Evolutionary conservation across 2,888 invertebrate genomes (phyloP), one percentile per base, ranked within the genome.

Genomic region (Drosophila nr. perissopoda): DNA sequence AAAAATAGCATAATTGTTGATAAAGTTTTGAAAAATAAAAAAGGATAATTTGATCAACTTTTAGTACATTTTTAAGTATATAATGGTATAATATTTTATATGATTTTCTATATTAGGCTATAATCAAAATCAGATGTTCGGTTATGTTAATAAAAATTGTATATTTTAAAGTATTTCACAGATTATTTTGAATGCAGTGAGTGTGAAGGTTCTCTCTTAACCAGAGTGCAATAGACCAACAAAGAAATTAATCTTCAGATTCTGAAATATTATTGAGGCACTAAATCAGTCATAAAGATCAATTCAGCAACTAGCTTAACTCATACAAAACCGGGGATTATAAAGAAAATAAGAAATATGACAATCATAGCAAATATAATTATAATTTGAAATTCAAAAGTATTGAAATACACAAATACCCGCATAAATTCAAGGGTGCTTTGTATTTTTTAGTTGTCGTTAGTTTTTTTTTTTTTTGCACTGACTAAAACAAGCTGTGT

Each of bases 11-110:
- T 13, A 34, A 1, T 8, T 38, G 36, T 18, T 18, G n/a, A n/a
- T 5, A n/a, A 11, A 25, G 2, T 16, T 7, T 25, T 4, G 1
- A 16, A 25, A 46, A 46, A 46, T 46, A 7, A 8, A 21, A 7
- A 46, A 21, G 3, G 21, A 21, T 11, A 1, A 1, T 18, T 40
- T 40, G 3, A 8, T 7, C 0, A n/a, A n/a, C n/a, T 40, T n/a
- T 10, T 0, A 1, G 4, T n/a, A n/a, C 0, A n/a, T 5, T 21
- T 5, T 21, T 2, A 42, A 11, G 40, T 5, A 21, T 21, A 11
- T 5, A 11, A 11, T 42, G 21, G 21, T 21, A 21, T 21, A 21
- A 21, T 21, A 21, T 11, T 11, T 21, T 5, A 21, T 21, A 21
- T 2, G 1, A 42, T 21, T 21, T 21, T 5, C 11, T 42, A 21